These are phyloP conservation scores for Trichosurus vulpecula DNA, from an alignment of 2,797 vertebrate genomes.

Conservation along the genomic window DNA sequence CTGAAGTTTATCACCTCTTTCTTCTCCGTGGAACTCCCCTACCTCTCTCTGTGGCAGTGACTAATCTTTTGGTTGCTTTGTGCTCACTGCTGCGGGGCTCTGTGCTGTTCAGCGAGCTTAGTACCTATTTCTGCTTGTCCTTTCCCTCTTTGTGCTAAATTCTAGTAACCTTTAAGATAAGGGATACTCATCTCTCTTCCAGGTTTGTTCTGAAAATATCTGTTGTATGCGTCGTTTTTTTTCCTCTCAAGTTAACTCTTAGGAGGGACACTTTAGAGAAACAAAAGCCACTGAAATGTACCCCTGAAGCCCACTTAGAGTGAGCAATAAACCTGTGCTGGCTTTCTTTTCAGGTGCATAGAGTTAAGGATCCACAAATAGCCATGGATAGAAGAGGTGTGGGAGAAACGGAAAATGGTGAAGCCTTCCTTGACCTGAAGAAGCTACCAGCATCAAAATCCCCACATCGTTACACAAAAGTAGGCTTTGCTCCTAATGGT, in stretches of 20 bases:
- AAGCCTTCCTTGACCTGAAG: conserved; percentile 82
- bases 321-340: conserved; percentile 19
- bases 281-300: not conserved
- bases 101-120: not conserved
- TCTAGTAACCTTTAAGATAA: not conserved
- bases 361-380: conserved; percentile 72
- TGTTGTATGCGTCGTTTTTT: not conserved
- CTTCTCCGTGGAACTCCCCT: conserved; percentile 52
- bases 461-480: conserved; percentile 95
- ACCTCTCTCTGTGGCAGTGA: not conserved
- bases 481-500: conserved; percentile 75
- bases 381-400: conserved; percentile 92
- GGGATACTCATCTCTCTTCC: not conserved
- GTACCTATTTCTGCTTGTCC: conserved; percentile 35
- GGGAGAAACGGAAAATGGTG: conserved; percentile 88
- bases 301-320: not conserved
- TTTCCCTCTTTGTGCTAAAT: not conserved
- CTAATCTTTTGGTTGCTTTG: conserved; percentile 43
- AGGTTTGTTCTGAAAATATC: not conserved
- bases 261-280: not conserved
- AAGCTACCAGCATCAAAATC: conserved; percentile 80
- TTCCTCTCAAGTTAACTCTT: not conserved
- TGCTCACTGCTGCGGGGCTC: not conserved
- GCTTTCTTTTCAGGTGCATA: conserved; percentile 71
- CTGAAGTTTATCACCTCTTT: not conserved